Percentiles rank a stretch among this genome's conserved stretches.
Conservation (phyloP, 2,888 invertebrate species). For the Gerosis bhagava region DNA sequence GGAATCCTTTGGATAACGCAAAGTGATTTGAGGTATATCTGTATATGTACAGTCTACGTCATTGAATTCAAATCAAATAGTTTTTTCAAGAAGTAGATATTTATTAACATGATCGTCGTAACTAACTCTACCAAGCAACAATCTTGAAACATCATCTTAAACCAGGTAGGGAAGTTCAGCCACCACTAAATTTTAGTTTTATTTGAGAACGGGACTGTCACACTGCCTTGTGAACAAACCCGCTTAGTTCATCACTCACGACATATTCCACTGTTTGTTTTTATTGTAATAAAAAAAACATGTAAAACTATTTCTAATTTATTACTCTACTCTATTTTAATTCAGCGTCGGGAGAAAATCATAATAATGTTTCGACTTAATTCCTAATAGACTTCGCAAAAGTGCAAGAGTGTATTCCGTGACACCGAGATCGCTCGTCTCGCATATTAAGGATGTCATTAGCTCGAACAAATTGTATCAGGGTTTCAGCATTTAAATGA, state of each 20-base stretch:
- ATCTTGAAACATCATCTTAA: too few relatives aligned
- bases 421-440: slow-evolving; percentile 9
- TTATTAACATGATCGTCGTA: too few relatives aligned
- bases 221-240: too few relatives aligned
- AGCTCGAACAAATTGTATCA: slow-evolving; percentile 21
- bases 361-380: neutral
- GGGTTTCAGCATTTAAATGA: slow-evolving; percentile 12
- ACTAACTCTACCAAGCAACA: too few relatives aligned
- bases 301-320: too few relatives aligned
- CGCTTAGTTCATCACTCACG: too few relatives aligned
- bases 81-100: neutral
- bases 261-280: too few relatives aligned
- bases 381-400: neutral
- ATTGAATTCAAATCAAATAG: neutral
- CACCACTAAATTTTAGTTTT: too few relatives aligned
- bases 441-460: slow-evolving; percentile 15
- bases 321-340: too few relatives aligned
- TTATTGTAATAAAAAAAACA: too few relatives aligned
- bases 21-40: slow-evolving; percentile 17
- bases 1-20: slow-evolving; percentile 11
- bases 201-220: too few relatives aligned
- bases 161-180: too few relatives aligned
- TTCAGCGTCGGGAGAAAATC: neutral
- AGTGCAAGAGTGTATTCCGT: slow-evolving; percentile 1
- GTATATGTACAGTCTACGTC: neutral